These are phyloP conservation scores for Lasioglossum zephyrum DNA, from an alignment of 2,888 invertebrate genomes.

Conservation along the genomic window DNA sequence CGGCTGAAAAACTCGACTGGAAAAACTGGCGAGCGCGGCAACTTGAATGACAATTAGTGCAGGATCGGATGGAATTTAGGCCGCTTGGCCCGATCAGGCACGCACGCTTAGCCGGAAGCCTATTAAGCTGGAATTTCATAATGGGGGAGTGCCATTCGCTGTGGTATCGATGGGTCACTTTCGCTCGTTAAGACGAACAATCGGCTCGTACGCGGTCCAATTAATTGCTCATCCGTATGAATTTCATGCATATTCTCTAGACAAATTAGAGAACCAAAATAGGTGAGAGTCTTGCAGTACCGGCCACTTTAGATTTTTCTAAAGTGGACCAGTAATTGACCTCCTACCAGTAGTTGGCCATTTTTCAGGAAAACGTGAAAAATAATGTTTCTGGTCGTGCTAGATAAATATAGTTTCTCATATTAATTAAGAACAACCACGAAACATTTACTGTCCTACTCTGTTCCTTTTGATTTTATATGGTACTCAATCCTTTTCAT, in stretches of 20 bases:
- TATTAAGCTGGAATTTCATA: constrained; percentile 73
- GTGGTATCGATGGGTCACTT: constrained; percentile 66
- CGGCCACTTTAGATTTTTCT: too few species aligned
- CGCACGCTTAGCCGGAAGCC: constrained; percentile 70
- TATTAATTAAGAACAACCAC: too few species aligned
- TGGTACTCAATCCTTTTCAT: too few species aligned
- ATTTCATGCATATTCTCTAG: not conserved
- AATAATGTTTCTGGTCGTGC: too few species aligned
- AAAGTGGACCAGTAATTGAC: too few species aligned
- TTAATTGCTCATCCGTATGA: constrained; percentile 48
- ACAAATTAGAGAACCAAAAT: not conserved
- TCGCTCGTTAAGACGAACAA: constrained; percentile 65
- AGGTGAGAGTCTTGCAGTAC: too few species aligned
- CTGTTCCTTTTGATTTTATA: too few species aligned
- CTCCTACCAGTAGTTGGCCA: too few species aligned
- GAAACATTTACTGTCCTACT: too few species aligned
- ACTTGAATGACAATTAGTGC: constrained; percentile 70
- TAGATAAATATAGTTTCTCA: too few species aligned
- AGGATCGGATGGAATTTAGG: constrained; percentile 73
- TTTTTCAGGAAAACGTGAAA: too few species aligned
- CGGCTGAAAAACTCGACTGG: constrained; percentile 41
- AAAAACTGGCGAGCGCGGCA: constrained; percentile 46
- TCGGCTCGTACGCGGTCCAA: constrained; percentile 45
- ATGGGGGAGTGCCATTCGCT: constrained; percentile 64
- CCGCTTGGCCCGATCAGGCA: constrained; percentile 60